A percentile compares a stretch with the other conserved stretches of the same genome.
Evolutionary conservation across 1,140 invertebrate species (phyloP).

Genomic region (Pseudachorutes palmiensis): DNA sequence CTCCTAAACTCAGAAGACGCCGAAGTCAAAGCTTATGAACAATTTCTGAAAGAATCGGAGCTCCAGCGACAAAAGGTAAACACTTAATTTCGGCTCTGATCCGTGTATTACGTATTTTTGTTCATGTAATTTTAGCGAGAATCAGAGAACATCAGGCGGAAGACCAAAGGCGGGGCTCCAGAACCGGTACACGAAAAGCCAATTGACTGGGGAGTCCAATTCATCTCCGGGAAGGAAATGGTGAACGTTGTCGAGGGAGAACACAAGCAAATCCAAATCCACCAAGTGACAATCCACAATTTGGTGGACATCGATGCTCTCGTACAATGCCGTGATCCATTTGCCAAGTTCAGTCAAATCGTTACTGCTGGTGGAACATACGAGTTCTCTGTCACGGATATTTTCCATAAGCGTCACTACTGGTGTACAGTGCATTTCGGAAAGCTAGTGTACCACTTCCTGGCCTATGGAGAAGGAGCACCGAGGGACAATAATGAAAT

Average conservation of each 20-base stretch:
- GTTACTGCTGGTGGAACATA: slow-evolving; percentile 22
- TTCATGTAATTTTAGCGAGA: not conserved
- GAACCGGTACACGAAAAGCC: not conserved
- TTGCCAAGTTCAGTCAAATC: slow-evolving; percentile 28
- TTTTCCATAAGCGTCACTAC: slow-evolving; percentile 32
- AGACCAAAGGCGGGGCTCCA: not conserved
- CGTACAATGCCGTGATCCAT: slow-evolving; percentile 31
- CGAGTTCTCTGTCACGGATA: slow-evolving; percentile 31
- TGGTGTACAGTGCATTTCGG: slow-evolving; percentile 25
- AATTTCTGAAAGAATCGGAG: slow-evolving; percentile 2
- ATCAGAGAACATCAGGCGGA: not conserved
- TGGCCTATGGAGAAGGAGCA: slow-evolving; percentile 34
- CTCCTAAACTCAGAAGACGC: slow-evolving; percentile 5
- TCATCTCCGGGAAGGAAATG: slow-evolving; percentile 28
- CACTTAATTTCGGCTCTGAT: not conserved
- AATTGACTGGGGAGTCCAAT: slow-evolving; percentile 19
- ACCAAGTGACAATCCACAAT: slow-evolving; percentile 29
- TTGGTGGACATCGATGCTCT: slow-evolving; percentile 15
- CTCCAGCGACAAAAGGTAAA: not conserved
- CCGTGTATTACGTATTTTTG: not conserved
- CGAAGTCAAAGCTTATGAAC: not conserved
- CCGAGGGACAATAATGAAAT: slow-evolving; percentile 34
- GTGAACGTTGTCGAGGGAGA: slow-evolving; percentile 26
- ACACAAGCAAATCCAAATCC: slow-evolving; percentile 25
- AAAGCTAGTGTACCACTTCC: slow-evolving; percentile 16